Base-by-base conservation (phyloP, 2,888 invertebrate genomes). In the Opisthograptis luteolata region DNA sequence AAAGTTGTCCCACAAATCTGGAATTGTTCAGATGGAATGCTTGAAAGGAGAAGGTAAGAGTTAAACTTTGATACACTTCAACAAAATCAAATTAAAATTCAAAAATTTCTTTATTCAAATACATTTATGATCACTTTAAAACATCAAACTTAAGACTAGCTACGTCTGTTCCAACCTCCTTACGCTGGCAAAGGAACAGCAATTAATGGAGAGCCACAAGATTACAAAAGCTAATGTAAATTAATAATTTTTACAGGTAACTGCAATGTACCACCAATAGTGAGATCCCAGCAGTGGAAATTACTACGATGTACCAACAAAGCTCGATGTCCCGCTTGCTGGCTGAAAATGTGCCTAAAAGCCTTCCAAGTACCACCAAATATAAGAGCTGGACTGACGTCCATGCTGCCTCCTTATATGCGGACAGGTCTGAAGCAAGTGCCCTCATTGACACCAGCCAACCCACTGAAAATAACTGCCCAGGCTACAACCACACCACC, bases 321-420 rank as follows among this genome's bases (percentile, higher is more conserved):
- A 73, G 92, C 94, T 27, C 91, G 96, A 24, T 97, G 97, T 82
- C 94, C 95, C 41, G 96, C 96, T 9, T 97, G 97, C 79, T 97
- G 97, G 96, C 91, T 97, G 7, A 95, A 95, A 82, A 93, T 96
- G 92, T 97, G 97, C 77, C 86, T 97, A 31, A 93, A 94, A 69
- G 93, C 94, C 51, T 96, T 96, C 80, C 95, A 95, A 81, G 93
- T 96, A 73, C 95, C 96, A 39, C 87, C 93, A 17, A 92, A 92
- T 27, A 90, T 95, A 51, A 93, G 93, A 72, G 91, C 93, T 53
- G 93, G 94, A 39, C 86, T 96, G 43, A 93, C 93, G 55, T 92
- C 93, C 41, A 92, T 95, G 83, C 82, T 96, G 61, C 96, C 96
- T 0, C 87, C 92, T 20, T 91, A 92, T 58, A 94, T 95, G 94